phyloP scores from a whole-genome alignment of 2,888 invertebrate genomes.

The Pammene fasciana region DNA sequence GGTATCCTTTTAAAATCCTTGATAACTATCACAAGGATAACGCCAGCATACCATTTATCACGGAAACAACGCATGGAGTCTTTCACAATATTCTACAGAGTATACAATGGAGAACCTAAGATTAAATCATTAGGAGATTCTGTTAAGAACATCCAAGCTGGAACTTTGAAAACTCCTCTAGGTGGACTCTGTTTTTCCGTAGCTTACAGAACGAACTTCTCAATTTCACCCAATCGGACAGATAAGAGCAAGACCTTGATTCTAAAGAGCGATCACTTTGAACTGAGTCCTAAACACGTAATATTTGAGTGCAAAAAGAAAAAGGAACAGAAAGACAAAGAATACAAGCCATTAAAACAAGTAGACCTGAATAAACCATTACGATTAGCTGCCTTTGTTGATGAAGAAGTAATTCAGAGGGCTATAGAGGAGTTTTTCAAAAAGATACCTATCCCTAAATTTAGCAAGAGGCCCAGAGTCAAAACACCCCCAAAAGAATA shows the following conservation, averaged over 20 bases:
- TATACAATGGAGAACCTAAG: conserved; percentile 92
- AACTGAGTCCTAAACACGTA: conserved; percentile 87
- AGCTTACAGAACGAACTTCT: conserved; percentile 95
- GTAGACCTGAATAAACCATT: conserved; percentile 88
- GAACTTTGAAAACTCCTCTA: conserved; percentile 93
- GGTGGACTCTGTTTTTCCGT: conserved; percentile 93
- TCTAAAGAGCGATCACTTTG: conserved; percentile 97
- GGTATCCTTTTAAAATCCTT: conserved; percentile 95
- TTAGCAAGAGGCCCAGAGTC: conserved; percentile 71
- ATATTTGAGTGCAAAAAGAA: conserved; percentile 85
- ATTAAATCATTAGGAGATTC: conserved; percentile 90
- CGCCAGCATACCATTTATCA: conserved; percentile 96
- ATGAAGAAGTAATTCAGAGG: conserved; percentile 68
- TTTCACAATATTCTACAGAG: conserved; percentile 95
- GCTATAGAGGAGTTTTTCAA: conserved; percentile 69
- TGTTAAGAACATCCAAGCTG: conserved; percentile 91
- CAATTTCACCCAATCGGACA: conserved; percentile 92
- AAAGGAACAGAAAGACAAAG: conserved; percentile 74
- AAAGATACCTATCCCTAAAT: conserved; percentile 69
- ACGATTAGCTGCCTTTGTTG: conserved; percentile 90
- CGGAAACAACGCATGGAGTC: conserved; percentile 94
- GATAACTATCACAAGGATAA: conserved; percentile 94
- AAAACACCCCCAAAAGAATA: conserved; percentile 49
- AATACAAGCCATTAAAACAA: conserved; percentile 56
- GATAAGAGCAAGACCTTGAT: conserved; percentile 88